A percentile compares a stretch with the other conserved stretches of the same genome.
These are phyloP conservation scores for Echeneis naucrates DNA, from an alignment of 2,797 vertebrate genomes.

Conservation along the genomic window DNA sequence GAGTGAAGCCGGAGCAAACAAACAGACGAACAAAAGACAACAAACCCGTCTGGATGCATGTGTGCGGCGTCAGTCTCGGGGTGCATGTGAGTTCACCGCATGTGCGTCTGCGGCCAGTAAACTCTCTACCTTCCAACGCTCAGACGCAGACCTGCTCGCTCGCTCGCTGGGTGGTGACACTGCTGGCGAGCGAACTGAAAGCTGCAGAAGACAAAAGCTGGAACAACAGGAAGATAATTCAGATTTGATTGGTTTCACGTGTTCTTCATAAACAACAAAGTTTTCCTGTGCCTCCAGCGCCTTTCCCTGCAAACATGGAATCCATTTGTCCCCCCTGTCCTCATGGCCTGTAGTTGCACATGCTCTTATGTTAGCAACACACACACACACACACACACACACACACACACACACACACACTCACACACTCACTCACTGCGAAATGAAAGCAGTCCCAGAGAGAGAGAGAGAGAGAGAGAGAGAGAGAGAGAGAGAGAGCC, in stretches of 20 bases:
- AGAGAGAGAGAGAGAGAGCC: slow-evolving; percentile 57
- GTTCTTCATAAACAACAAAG: slow-evolving; percentile 89
- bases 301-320: slow-evolving; percentile 86
- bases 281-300: slow-evolving; percentile 78
- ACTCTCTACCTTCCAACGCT: slow-evolving; percentile 40
- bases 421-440: no score
- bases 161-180: slow-evolving; percentile 85
- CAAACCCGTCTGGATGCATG: slow-evolving; percentile 10
- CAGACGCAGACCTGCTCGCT: slow-evolving; percentile 76
- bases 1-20: not conserved
- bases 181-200: slow-evolving; percentile 78
- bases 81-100: slow-evolving; percentile 48
- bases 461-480: no score
- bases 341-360: slow-evolving; percentile 70
- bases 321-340: slow-evolving; percentile 83
- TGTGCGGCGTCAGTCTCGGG: slow-evolving; percentile 18
- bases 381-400: slow-evolving; percentile 38
- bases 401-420: slow-evolving; percentile 46
- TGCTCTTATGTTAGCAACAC: slow-evolving; percentile 62
- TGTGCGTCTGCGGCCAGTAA: slow-evolving; percentile 25
- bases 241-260: slow-evolving; percentile 88
- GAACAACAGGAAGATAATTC: slow-evolving; percentile 87
- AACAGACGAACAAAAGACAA: no score
- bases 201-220: slow-evolving; percentile 81
- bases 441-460: no score